These are phyloP conservation scores for Epizoanthus fatuus DNA, from an alignment of 92 coral and sea anemone species.

Conservation along the genomic window DNA sequence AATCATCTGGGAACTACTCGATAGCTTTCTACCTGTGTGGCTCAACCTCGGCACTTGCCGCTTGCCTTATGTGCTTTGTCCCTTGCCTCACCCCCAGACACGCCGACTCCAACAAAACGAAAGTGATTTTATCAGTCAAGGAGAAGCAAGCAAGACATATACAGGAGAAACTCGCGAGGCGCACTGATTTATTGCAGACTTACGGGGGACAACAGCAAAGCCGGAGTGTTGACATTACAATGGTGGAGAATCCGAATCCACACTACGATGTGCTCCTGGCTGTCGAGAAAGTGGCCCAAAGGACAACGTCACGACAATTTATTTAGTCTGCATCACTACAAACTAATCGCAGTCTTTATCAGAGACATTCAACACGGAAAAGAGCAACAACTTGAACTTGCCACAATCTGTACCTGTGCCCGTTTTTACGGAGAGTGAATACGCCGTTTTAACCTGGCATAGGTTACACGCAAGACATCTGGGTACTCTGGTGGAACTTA, in stretches of 20 bases:
- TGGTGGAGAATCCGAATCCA: conserved; percentile 35
- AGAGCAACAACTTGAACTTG: no score
- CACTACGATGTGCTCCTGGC: not conserved
- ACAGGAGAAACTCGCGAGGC: not conserved
- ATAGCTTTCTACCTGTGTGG: conserved; percentile 87
- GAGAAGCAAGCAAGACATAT: not conserved
- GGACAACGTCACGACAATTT: not conserved
- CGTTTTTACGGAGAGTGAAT: no score
- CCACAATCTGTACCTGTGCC: no score
- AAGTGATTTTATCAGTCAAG: not conserved
- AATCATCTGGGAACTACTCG: conserved; percentile 80
- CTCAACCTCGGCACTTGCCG: conserved; percentile 77
- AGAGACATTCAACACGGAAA: not conserved
- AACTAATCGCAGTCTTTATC: not conserved
- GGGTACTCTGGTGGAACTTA: no score
- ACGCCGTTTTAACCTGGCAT: no score
- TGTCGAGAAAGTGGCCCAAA: not conserved
- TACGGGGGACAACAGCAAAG: not conserved
- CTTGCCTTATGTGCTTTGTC: conserved; percentile 74
- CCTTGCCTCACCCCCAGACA: conserved; percentile 54
- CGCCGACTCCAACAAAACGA: conserved; percentile 38
- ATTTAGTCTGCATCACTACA: not conserved
- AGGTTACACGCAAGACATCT: no score
- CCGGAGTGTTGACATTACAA: conserved; percentile 1
- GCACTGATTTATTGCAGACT: not conserved